Conservation (phyloP, 2,888 invertebrate genomes). For the Panzeria rudis region DNA sequence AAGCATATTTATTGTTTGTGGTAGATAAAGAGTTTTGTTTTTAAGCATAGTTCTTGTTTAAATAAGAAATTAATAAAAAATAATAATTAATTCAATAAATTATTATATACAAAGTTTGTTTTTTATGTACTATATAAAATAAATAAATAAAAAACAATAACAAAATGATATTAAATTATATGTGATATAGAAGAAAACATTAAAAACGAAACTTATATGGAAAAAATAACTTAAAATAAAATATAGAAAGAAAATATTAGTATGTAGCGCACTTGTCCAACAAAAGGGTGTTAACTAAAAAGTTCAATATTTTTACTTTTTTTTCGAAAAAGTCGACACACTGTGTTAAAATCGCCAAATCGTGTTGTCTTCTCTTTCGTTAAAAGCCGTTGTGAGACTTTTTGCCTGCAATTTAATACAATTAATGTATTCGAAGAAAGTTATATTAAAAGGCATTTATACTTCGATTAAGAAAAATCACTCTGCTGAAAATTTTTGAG, state of each 20-base stretch:
- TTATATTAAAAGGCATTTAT: too few relatives aligned
- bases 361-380: not conserved
- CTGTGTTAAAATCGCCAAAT: not conserved
- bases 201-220: slow-evolving; percentile 15
- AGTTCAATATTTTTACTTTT: not conserved
- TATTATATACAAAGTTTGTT: slow-evolving; percentile 70
- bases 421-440: not conserved
- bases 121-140: slow-evolving; percentile 44
- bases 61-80: slow-evolving; percentile 53
- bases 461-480: too few relatives aligned
- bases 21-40: slow-evolving; percentile 64
- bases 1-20: slow-evolving; percentile 71
- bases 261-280: not conserved
- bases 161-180: slow-evolving; percentile 40
- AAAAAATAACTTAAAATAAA: slow-evolving; percentile 45
- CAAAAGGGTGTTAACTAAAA: not conserved
- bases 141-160: slow-evolving; percentile 54
- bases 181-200: slow-evolving; percentile 12
- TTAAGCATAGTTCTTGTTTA: slow-evolving; percentile 63
- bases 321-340: not conserved
- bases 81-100: slow-evolving; percentile 70
- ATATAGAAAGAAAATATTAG: slow-evolving; percentile 16
- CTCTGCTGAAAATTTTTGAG: not conserved
- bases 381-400: not conserved
- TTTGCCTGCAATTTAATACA: not conserved